A percentile compares a stretch with the other conserved stretches of the same genome.
These are phyloP conservation scores for Campaea margaritaria DNA, from an alignment of 2,888 invertebrate genomes.

Conservation along the genomic window DNA sequence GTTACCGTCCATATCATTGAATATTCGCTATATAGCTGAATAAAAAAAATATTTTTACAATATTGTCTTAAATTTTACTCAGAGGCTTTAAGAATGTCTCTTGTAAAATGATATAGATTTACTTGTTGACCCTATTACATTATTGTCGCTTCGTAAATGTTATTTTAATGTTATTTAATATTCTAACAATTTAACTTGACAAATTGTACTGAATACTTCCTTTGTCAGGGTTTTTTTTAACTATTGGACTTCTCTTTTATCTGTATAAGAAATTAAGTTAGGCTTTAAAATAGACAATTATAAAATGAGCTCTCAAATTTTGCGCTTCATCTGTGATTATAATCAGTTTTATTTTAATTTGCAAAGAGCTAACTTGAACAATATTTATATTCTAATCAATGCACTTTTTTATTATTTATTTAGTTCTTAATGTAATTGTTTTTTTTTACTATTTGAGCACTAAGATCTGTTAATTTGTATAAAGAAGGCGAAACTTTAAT, in stretches of 20 bases:
- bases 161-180: constrained; percentile 60
- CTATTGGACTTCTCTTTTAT: constrained; percentile 46
- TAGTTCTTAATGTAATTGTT: constrained; percentile 76
- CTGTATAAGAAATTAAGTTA: constrained; percentile 29
- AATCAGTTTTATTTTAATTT: constrained; percentile 71
- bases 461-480: constrained; percentile 84
- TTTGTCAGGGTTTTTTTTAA: constrained; percentile 55
- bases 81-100: constrained; percentile 37
- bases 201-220: constrained; percentile 59
- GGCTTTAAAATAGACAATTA: constrained; percentile 44
- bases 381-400: constrained; percentile 71
- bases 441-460: constrained; percentile 77
- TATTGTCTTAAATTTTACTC: constrained; percentile 20
- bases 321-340: constrained; percentile 80
- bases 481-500: constrained; percentile 71
- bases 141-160: constrained; percentile 53
- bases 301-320: constrained; percentile 73
- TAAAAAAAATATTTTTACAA: constrained; percentile 7
- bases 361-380: constrained; percentile 76
- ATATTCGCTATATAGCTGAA: constrained; percentile 16
- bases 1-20: constrained; percentile 40
- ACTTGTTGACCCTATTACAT: constrained; percentile 51
- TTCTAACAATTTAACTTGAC: constrained; percentile 58
- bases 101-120: constrained; percentile 32
- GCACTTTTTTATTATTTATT: constrained; percentile 79